Conservation (phyloP, 1,140 invertebrate species). For the Chlorops oryzae region DNA sequence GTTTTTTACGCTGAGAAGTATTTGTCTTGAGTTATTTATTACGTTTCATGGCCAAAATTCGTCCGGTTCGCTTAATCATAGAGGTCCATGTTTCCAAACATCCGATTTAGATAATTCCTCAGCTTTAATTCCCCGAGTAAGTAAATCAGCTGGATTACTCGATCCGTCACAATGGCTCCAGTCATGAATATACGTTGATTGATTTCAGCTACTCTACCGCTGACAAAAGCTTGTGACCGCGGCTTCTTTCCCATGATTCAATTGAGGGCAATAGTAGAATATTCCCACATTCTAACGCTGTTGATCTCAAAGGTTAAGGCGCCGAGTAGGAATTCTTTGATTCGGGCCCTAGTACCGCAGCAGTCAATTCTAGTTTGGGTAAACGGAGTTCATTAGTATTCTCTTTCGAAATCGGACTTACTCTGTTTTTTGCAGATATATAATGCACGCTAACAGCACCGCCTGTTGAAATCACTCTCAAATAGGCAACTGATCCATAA, state of each 20-base stretch:
- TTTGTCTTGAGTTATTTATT: neutral
- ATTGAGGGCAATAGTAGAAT: neutral
- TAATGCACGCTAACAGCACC: too few relatives aligned
- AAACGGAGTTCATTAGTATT: too few relatives aligned
- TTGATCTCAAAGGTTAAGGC: too few relatives aligned
- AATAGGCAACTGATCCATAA: too few relatives aligned
- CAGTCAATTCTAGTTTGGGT: too few relatives aligned
- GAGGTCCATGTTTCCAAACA: neutral
- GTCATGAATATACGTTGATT: neutral
- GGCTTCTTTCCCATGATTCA: neutral
- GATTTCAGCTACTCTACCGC: neutral
- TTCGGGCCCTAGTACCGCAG: too few relatives aligned
- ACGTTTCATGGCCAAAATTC: neutral
- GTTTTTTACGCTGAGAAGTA: neutral
- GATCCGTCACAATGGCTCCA: neutral
- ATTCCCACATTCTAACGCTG: too few relatives aligned
- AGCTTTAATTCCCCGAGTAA: neutral
- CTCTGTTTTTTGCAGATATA: too few relatives aligned
- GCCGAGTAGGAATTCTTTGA: too few relatives aligned
- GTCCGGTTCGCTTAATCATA: neutral
- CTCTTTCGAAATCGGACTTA: too few relatives aligned
- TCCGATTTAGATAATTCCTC: neutral
- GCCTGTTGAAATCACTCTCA: too few relatives aligned
- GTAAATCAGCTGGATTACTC: neutral
- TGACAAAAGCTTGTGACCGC: neutral